A percentile compares a stretch with the other conserved stretches of the same genome.
These are phyloP conservation scores for Orbicella faveolata DNA, from an alignment of 64 coral and sea anemone species.

Conservation along the genomic window DNA sequence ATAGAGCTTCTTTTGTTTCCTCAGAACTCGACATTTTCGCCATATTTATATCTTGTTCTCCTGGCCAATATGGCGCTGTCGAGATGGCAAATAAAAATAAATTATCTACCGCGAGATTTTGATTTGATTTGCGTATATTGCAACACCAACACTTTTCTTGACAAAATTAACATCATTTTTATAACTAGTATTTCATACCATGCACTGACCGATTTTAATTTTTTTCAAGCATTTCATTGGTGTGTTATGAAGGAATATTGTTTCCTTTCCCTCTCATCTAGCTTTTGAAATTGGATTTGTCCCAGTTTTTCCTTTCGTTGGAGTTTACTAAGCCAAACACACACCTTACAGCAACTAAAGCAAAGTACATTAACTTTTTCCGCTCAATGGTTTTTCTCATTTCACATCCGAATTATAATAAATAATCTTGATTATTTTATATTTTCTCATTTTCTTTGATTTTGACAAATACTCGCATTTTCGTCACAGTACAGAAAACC, in stretches of 20 bases:
- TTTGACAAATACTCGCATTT: background rate
- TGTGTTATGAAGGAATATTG: no score
- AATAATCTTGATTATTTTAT: background rate
- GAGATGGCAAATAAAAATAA: no score
- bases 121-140: no score
- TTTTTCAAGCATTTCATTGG: no score
- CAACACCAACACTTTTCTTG: no score
- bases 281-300: background rate
- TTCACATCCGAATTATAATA: background rate
- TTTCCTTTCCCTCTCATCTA: no score
- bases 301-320: background rate
- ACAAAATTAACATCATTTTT: no score
- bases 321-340: background rate
- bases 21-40: background rate
- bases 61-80: no score
- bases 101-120: no score
- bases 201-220: no score
- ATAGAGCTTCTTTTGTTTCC: background rate
- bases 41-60: background rate
- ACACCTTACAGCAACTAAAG: background rate
- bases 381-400: background rate
- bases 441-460: background rate
- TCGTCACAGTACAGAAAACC: background rate
- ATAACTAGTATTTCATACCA: no score
- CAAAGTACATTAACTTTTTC: background rate